Percentiles rank a stretch among this genome's conserved stretches.
phyloP scores from a whole-genome alignment of 2,797 vertebrate genomes.

The Paramormyrops hopkinsi region DNA sequence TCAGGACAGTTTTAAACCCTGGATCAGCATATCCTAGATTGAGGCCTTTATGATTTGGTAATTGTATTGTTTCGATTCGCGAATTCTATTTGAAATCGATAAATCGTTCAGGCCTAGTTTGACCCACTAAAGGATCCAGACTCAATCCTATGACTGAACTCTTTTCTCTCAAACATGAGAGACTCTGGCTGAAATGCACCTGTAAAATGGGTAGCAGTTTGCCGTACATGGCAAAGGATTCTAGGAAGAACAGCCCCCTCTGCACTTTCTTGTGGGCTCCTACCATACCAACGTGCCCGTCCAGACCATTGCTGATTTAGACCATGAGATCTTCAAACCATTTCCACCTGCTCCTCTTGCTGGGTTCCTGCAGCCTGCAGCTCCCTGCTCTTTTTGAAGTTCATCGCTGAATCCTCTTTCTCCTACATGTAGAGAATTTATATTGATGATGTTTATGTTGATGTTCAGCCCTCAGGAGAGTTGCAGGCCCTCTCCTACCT shows the following conservation, averaged over 20 bases:
- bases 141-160: neutral
- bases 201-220: neutral
- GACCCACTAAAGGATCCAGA: neutral
- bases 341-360: neutral
- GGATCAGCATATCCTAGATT: neutral
- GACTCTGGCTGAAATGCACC: neutral
- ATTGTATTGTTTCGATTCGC: neutral
- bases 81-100: neutral
- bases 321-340: neutral
- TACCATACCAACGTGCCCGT: neutral
- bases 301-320: neutral
- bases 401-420: neutral
- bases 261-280: neutral
- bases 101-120: neutral
- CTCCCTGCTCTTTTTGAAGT: neutral
- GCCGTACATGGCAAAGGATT: neutral
- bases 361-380: neutral
- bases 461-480: neutral
- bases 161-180: neutral
- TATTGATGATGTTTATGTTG: neutral
- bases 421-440: neutral
- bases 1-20: neutral
- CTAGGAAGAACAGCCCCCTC: neutral
- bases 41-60: neutral
- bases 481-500: neutral